Evolutionary conservation across 2,113 vertebrate genomes (phyloP).

Genomic region (Toxotes chatareus): DNA sequence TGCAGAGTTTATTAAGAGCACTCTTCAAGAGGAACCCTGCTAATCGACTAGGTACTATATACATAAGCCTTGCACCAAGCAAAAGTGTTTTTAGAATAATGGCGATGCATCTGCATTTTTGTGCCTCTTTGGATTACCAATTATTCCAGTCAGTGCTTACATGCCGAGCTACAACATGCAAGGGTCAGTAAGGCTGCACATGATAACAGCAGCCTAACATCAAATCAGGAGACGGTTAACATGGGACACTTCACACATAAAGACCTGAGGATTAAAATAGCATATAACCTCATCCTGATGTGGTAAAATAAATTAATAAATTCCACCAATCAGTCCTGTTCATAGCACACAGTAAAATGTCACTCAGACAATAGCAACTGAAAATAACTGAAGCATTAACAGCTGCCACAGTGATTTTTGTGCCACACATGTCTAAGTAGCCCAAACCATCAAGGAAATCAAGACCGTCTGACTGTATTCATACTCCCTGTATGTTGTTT

Average conservation of each 20-base stretch:
- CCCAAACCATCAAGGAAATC: neutral
- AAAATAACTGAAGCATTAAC: neutral
- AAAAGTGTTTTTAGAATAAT: neutral
- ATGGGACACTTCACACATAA: neutral
- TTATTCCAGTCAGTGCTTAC: neutral
- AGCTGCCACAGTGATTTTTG: slow-evolving; percentile 5
- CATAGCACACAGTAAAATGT: neutral
- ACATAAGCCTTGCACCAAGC: neutral
- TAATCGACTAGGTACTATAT: slow-evolving; percentile 84
- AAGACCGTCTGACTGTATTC: neutral
- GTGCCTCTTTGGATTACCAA: neutral
- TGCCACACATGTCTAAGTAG: neutral
- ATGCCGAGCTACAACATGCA: neutral
- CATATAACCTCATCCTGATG: neutral
- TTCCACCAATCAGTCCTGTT: neutral
- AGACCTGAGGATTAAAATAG: neutral
- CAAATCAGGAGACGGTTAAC: neutral
- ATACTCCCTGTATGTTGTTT: neutral
- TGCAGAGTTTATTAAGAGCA: slow-evolving; percentile 87
- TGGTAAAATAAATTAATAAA: neutral
- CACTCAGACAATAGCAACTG: neutral
- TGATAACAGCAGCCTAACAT: no score
- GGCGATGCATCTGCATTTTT: neutral
- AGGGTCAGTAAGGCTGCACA: neutral
- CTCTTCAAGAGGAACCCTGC: slow-evolving; percentile 88